Evolutionary conservation across 2,888 invertebrate species (phyloP).

Genomic region (Itoplectis maculator): DNA sequence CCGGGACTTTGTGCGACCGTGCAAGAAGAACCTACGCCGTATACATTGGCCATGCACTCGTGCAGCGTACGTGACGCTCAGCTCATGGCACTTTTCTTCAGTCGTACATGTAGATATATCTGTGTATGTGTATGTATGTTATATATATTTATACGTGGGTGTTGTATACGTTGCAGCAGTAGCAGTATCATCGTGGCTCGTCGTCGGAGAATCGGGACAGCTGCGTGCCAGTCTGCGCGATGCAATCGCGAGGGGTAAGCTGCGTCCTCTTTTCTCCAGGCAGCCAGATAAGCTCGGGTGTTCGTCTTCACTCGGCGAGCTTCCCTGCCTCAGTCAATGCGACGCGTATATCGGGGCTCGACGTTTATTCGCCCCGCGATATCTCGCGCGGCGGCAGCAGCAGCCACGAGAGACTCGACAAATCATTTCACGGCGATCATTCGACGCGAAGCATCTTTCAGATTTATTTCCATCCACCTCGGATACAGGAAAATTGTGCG

Average conservation of each 20-base stretch:
- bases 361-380: neutral
- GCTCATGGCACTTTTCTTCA: constrained; percentile 39
- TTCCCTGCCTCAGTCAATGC: neutral
- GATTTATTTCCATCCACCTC: neutral
- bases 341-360: neutral
- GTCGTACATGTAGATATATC: neutral
- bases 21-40: constrained; percentile 57
- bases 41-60: constrained; percentile 1
- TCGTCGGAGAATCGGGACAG: constrained; percentile 65
- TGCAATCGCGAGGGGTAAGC: constrained; percentile 43
- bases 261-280: constrained; percentile 20
- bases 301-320: constrained; percentile 3
- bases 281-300: neutral
- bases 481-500: neutral
- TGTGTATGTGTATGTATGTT: constrained; percentile 7
- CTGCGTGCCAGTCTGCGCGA: constrained; percentile 62
- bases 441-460: neutral
- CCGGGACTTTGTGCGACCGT: constrained; percentile 69
- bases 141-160: constrained; percentile 10
- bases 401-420: neutral
- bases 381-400: too few relatives aligned
- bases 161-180: constrained; percentile 39
- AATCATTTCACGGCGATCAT: constrained; percentile 1
- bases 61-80: neutral
- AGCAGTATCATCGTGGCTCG: constrained; percentile 57